These are phyloP conservation scores for Dipodomys stephensi DNA, from an alignment of 2,113 vertebrate genomes.

Conservation along the genomic window DNA sequence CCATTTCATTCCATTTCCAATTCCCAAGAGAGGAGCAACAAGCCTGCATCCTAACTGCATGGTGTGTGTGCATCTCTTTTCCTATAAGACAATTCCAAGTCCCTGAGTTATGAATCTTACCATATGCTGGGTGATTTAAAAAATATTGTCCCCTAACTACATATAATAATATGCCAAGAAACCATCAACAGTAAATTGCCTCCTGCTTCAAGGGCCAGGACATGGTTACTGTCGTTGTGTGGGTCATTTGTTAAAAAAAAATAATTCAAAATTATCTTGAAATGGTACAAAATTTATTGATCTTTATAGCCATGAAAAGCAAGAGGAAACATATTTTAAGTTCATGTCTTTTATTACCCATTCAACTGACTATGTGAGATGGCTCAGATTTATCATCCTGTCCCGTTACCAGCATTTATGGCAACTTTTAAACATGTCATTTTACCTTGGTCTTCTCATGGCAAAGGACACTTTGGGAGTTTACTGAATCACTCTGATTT, in stretches of 20 bases:
- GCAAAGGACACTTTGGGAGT: constrained; percentile 21
- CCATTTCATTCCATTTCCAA: not conserved
- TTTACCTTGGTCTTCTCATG: not conserved
- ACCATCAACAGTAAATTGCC: not conserved
- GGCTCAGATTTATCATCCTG: constrained; percentile 50
- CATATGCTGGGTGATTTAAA: constrained; percentile 14
- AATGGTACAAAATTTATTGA: constrained; percentile 67
- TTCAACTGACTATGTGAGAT: constrained; percentile 27
- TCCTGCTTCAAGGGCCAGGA: not conserved
- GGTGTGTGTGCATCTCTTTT: fast-evolving
- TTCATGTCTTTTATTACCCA: constrained; percentile 55
- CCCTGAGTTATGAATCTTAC: constrained; percentile 39
- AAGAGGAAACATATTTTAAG: constrained; percentile 63
- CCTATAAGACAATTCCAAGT: constrained; percentile 38
- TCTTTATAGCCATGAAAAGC: constrained; percentile 49
- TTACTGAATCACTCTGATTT: constrained; percentile 42
- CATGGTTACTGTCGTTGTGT: not conserved
- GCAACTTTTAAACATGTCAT: constrained; percentile 62
- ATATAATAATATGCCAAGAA: constrained; percentile 30
- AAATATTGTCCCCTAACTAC: constrained; percentile 33
- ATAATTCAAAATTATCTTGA: constrained; percentile 47
- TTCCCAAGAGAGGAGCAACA: not conserved
- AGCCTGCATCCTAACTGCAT: not conserved
- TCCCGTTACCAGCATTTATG: constrained; percentile 6
- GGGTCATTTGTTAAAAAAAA: constrained; percentile 50